These are phyloP conservation scores for Vidua chalybeata DNA, from an alignment of 2,113 vertebrate genomes.

Conservation along the genomic window DNA sequence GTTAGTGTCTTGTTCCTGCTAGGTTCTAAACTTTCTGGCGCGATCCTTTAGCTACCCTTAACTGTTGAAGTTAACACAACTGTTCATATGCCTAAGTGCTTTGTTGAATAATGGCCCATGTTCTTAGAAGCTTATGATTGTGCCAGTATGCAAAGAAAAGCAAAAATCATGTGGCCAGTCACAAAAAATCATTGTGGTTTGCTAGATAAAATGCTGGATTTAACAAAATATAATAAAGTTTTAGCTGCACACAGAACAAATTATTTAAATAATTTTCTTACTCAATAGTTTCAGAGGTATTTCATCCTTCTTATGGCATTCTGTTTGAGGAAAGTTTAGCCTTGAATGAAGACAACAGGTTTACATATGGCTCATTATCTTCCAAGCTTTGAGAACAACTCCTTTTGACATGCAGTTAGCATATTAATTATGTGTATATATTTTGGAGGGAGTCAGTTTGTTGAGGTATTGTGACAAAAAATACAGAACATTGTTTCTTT, in stretches of 20 bases:
- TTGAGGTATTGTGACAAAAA: neutral
- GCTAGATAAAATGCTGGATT: neutral
- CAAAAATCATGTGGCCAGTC: neutral
- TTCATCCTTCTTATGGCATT: neutral
- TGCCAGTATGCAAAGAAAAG: neutral
- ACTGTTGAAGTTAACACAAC: neutral
- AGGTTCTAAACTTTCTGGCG: neutral
- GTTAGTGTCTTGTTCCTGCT: neutral
- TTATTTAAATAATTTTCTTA: neutral
- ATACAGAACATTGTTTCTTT: neutral
- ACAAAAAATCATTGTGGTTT: neutral
- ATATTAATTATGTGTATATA: neutral
- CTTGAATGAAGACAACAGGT: neutral
- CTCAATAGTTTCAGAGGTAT: neutral
- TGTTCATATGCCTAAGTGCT: neutral
- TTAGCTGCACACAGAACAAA: neutral
- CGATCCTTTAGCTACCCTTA: neutral
- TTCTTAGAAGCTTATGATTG: neutral
- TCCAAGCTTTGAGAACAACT: neutral
- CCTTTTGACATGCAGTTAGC: neutral
- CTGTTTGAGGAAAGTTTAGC: neutral
- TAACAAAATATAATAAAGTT: neutral
- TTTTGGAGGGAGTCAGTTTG: neutral
- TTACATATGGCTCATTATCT: neutral
- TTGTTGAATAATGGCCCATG: neutral